Evolutionary conservation across 2,797 vertebrate species (phyloP).

Genomic region (Smutsia gigantea): DNA sequence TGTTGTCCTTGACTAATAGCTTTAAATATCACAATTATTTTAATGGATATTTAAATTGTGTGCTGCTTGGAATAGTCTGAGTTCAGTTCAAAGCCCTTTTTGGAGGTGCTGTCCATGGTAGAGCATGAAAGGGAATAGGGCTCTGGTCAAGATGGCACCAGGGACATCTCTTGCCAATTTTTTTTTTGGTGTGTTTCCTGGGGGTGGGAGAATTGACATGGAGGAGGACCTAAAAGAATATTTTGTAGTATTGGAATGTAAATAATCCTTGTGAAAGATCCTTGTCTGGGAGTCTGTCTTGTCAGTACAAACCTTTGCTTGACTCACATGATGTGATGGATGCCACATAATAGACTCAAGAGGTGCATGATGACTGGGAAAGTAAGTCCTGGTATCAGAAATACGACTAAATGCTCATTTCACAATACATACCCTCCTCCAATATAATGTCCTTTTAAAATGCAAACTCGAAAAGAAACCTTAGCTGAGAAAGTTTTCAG

Average conservation of each 20-base stretch:
- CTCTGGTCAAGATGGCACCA: neutral
- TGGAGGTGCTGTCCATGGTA: neutral
- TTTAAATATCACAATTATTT: constrained; percentile 8
- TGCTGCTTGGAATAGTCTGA: neutral
- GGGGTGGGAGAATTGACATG: neutral
- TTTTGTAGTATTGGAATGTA: neutral
- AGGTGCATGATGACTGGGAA: neutral
- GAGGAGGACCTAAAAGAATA: neutral
- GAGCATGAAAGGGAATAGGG: neutral
- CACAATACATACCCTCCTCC: neutral
- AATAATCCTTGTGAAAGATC: neutral
- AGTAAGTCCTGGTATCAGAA: neutral
- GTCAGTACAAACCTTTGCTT: neutral
- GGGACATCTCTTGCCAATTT: neutral
- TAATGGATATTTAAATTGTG: neutral
- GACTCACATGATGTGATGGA: neutral
- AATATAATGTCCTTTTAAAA: neutral
- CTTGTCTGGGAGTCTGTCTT: neutral
- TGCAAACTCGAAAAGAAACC: neutral
- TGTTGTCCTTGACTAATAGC: neutral
- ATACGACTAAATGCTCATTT: neutral
- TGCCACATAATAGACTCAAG: neutral
- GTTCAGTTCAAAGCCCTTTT: neutral
- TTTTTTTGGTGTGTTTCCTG: neutral
- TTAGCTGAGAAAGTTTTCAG: neutral